phyloP scores from a whole-genome alignment of 2,113 vertebrate species.

The Lepidothrix coronata region DNA sequence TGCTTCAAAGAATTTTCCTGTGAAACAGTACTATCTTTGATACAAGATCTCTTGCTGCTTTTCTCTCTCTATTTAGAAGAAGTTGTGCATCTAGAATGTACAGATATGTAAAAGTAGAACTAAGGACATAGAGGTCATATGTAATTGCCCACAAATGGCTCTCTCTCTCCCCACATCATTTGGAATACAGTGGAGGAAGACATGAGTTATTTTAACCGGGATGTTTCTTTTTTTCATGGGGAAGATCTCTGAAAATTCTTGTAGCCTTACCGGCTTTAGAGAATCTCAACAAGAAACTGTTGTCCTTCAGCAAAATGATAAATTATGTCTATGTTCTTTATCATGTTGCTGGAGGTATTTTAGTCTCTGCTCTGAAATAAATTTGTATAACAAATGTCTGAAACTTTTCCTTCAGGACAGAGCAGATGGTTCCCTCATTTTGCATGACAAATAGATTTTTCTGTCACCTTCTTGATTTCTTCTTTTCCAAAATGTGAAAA shows the following conservation, averaged over 20 bases:
- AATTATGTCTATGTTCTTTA: not conserved
- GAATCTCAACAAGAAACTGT: not conserved
- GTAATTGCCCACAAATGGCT: not conserved
- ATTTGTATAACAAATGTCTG: not conserved
- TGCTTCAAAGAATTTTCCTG: not conserved
- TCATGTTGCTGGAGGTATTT: not conserved
- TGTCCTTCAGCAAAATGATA: not conserved
- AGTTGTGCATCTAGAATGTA: not conserved
- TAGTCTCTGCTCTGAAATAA: not conserved
- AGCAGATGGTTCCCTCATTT: not conserved
- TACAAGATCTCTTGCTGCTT: not conserved
- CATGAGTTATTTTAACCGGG: not conserved
- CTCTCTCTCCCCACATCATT: rapidly evolving
- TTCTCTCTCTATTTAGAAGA: not conserved
- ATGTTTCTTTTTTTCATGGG: not conserved
- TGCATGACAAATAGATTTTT: not conserved
- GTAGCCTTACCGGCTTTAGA: not conserved
- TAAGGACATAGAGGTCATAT: not conserved
- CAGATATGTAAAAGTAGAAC: not conserved
- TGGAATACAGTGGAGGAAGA: not conserved
- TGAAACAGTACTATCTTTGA: not conserved
- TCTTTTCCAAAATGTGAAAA: not conserved
- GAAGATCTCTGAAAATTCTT: not conserved
- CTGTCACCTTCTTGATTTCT: not conserved
- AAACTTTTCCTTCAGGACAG: not conserved